Evolutionary conservation across 2,797 vertebrate genomes (phyloP).

Genomic region (Eulemur albifrons): DNA sequence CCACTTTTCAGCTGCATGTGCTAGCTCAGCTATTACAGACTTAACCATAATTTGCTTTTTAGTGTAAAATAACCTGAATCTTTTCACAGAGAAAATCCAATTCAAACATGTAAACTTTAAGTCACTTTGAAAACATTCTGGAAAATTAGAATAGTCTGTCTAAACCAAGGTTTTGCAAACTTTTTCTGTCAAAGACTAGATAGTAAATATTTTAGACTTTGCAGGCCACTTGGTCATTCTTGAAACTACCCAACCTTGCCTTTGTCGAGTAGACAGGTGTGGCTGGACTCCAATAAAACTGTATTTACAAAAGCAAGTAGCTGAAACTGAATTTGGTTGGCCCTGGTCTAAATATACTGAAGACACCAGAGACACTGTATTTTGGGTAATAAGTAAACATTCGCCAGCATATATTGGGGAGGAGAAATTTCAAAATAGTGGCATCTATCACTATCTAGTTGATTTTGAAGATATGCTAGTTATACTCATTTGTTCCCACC

Average conservation of each 20-base stretch:
- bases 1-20: constrained; percentile 12
- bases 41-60: constrained; percentile 23
- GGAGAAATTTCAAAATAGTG: not conserved
- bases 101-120: constrained; percentile 9
- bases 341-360: not conserved
- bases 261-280: not conserved
- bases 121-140: constrained; percentile 6
- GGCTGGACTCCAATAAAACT: not conserved
- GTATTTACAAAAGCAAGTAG: not conserved
- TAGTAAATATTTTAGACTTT: not conserved
- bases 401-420: not conserved
- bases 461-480: not conserved
- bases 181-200: not conserved
- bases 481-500: not conserved
- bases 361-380: not conserved
- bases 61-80: constrained; percentile 24
- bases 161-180: not conserved
- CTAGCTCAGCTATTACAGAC: not conserved
- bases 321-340: not conserved
- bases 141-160: not conserved
- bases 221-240: not conserved
- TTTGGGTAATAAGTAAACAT: not conserved
- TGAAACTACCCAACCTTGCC: not conserved
- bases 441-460: not conserved
- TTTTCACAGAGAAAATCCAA: constrained; percentile 22